Conservation (phyloP, 2,113 vertebrate species). For the Ciconia boyciana region DNA sequence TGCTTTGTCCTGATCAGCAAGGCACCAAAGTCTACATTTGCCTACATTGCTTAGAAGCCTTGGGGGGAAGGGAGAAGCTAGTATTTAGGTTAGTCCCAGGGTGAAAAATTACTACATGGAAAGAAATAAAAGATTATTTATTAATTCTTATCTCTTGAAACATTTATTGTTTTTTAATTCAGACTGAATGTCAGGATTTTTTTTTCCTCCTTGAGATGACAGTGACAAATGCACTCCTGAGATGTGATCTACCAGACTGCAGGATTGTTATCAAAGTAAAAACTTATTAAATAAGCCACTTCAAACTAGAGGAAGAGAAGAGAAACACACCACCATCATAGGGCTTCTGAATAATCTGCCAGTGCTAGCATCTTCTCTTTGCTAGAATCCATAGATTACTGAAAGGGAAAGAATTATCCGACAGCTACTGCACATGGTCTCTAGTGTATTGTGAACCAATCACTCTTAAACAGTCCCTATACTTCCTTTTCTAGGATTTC, state of each 20-base stretch:
- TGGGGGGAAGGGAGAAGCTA: not conserved
- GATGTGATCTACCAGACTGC: not conserved
- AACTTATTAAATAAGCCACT: not conserved
- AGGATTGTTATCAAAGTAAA: not conserved
- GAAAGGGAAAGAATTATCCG: not conserved
- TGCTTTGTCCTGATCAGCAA: not conserved
- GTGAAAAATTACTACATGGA: not conserved
- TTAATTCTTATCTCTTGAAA: not conserved
- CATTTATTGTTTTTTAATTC: slow-evolving; percentile 18
- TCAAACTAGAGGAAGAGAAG: not conserved
- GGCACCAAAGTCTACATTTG: not conserved
- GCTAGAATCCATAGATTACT: not conserved
- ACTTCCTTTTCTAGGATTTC: not conserved
- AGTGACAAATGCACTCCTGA: not conserved
- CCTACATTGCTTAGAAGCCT: not conserved
- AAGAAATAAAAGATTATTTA: slow-evolving; percentile 8
- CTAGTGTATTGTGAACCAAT: not conserved
- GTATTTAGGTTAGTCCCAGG: not conserved
- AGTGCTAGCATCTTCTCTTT: not conserved
- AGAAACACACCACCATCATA: not conserved
- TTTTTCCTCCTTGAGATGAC: not conserved
- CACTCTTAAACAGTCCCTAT: not conserved
- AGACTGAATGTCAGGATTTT: not conserved
- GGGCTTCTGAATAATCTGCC: not conserved
- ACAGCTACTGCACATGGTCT: not conserved